Percentiles rank a stretch among this genome's conserved stretches.
Evolutionary conservation across 2,113 vertebrate species (phyloP).

Genomic region (Syrrhaptes paradoxus): DNA sequence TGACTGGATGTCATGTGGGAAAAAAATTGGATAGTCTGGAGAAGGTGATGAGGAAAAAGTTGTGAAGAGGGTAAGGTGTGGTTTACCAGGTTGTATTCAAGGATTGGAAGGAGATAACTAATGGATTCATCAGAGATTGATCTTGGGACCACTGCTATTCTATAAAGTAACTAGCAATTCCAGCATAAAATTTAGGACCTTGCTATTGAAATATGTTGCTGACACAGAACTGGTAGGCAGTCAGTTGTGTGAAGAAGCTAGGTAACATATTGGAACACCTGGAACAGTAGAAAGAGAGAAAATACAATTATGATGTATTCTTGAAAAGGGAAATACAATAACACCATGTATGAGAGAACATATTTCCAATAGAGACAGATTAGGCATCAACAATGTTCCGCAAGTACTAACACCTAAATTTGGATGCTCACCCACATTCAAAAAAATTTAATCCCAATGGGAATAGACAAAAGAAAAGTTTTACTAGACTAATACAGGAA

Average conservation of each 20-base stretch:
- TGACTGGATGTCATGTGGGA: background rate
- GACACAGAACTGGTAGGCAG: background rate
- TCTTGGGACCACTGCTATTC: background rate
- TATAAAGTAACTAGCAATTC: background rate
- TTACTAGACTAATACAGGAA: background rate
- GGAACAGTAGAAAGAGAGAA: background rate
- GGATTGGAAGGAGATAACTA: background rate
- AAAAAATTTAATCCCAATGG: background rate
- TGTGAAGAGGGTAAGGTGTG: background rate
- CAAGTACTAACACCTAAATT: background rate
- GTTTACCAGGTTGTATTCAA: background rate
- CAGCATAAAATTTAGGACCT: background rate
- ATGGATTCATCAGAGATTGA: background rate
- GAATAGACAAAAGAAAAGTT: background rate
- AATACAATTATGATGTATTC: background rate
- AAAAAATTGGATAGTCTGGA: background rate
- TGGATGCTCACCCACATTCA: background rate
- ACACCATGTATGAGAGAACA: background rate
- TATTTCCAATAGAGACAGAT: background rate
- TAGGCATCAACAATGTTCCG: background rate
- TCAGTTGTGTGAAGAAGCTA: background rate
- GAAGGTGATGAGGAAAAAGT: background rate
- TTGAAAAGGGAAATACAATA: background rate
- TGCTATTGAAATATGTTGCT: background rate
- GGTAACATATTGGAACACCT: background rate